Conservation (phyloP, 2,113 vertebrate genomes). For the Lota lota region DNA sequence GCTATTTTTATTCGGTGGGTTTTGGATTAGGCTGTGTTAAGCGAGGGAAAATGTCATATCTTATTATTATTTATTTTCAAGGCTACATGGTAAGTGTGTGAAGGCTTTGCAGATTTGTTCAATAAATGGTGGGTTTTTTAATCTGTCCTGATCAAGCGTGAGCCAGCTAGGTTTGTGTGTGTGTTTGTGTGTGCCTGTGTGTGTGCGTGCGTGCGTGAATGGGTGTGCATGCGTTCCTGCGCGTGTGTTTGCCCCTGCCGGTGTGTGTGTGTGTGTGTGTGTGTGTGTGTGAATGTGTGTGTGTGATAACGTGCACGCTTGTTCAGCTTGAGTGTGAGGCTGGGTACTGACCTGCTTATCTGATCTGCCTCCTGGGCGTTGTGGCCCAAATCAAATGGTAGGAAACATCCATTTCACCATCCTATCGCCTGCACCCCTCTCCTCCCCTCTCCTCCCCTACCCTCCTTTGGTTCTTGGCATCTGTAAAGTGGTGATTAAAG, state of each 20-base stretch:
- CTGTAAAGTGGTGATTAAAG: slow-evolving; percentile 57
- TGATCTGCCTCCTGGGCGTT: slow-evolving; percentile 57
- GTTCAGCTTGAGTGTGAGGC: background rate
- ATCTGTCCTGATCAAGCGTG: too few relatives aligned
- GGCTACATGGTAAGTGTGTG: too few relatives aligned
- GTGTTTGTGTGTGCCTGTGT: slow-evolving; percentile 19
- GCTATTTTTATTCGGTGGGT: too few relatives aligned
- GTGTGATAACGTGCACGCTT: background rate
- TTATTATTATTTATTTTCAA: too few relatives aligned
- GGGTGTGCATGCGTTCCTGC: background rate
- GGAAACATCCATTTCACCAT: slow-evolving; percentile 64
- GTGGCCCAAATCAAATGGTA: slow-evolving; percentile 66
- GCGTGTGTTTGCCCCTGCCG: slow-evolving; percentile 4
- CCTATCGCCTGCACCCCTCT: slow-evolving; percentile 26
- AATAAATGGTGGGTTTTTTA: too few relatives aligned
- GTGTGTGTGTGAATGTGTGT: background rate
- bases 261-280: slow-evolving; percentile 10
- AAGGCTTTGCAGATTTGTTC: too few relatives aligned
- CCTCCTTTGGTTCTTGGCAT: slow-evolving; percentile 40
- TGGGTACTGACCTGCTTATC: slow-evolving; percentile 27
- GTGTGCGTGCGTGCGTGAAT: slow-evolving; percentile 7
- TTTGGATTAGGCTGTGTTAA: too few relatives aligned
- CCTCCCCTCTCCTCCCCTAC: slow-evolving; percentile 21
- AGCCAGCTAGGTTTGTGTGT: slow-evolving; percentile 16
- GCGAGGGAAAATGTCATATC: too few relatives aligned